Percentiles rank a stretch among this genome's conserved stretches.
phyloP scores from a whole-genome alignment of 35 echinoderm and acorn worm species.

The Anneissia japonica region DNA sequence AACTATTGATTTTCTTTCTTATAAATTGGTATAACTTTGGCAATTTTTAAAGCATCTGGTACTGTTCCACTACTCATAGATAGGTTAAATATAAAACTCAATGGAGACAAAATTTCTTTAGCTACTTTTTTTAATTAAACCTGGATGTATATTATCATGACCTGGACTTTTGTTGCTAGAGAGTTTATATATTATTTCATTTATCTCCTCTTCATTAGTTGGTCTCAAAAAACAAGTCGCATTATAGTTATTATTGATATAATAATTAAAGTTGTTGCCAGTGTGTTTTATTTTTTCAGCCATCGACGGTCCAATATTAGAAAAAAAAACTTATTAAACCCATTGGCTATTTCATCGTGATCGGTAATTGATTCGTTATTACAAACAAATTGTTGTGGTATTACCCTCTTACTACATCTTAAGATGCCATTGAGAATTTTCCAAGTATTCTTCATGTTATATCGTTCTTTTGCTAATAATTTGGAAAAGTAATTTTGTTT shows the following conservation, averaged over 20 bases:
- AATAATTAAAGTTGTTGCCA: background rate
- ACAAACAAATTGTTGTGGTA: background rate
- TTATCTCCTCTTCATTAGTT: conserved; percentile 5
- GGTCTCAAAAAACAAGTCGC: conserved; percentile 7
- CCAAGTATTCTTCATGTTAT: background rate
- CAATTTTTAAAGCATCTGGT: conserved; percentile 25
- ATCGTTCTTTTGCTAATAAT: background rate
- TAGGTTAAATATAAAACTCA: conserved; percentile 20
- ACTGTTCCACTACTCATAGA: conserved; percentile 20
- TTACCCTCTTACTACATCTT: background rate
- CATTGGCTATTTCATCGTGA: background rate
- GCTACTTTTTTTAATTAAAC: conserved; percentile 24
- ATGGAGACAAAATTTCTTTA: background rate
- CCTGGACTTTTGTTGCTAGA: conserved; percentile 1
- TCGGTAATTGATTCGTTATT: background rate
- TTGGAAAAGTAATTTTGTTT: background rate
- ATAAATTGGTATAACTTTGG: conserved; percentile 28
- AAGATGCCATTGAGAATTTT: background rate
- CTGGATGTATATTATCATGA: conserved; percentile 14
- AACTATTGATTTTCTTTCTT: conserved; percentile 23
- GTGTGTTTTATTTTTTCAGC: background rate
- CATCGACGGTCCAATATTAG: background rate
- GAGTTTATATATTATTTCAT: conserved; percentile 5
- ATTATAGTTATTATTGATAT: background rate
- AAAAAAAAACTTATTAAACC: conserved; percentile 18